Base-by-base conservation (phyloP, 2,888 invertebrate species). In the Idaea dimidiata region DNA sequence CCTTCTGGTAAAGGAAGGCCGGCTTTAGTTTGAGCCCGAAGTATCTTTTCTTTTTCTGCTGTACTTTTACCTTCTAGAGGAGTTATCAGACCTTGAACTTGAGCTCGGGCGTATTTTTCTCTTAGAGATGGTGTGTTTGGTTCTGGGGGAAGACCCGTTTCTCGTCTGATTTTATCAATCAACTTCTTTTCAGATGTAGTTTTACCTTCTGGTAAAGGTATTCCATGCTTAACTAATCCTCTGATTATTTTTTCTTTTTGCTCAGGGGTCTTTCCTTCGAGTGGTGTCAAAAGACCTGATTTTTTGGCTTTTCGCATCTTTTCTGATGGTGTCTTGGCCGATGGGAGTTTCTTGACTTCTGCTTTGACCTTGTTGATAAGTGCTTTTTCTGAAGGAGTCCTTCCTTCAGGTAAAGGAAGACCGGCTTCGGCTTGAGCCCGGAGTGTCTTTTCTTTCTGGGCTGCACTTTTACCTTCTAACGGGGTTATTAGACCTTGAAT, bases 1-100 rank as follows among this genome's bases (percentile, higher is more conserved):
- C 77, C 78, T 67, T 76, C 61, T 16, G 82, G 77, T 17, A 82
- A 60, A 0, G 75, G 68, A 16, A 81, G 31, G 0, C 76, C 79
- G 33, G 67, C 58, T 8, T 72, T 69, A 2, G 72, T 73, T 58
- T 71, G 67, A 5, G 58, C 66, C 57, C 57, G 63, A 43, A 80
- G 55, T 24, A 78, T 67, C 10, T 74, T 75, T 62, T 77, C 75
- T 61, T 77, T 81, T 53, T 79, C 58, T 4, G 66, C 24, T 0
- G 65, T 8, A 5, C 75, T 31, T 67, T 80, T 75, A 0, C 78
- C 78, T 70, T 77, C 77, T n/a, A 80, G 55, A 0, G 79, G 80
- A 0, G 67, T 66, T 14, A 78, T 63, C 3, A 78, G n/a, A 0
- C 79, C 80, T 1, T 72, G 73, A 3, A 70, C 70, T 5, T 66